Base-by-base conservation (phyloP, 2,797 vertebrate genomes). In the Peromyscus nudipes region DNA sequence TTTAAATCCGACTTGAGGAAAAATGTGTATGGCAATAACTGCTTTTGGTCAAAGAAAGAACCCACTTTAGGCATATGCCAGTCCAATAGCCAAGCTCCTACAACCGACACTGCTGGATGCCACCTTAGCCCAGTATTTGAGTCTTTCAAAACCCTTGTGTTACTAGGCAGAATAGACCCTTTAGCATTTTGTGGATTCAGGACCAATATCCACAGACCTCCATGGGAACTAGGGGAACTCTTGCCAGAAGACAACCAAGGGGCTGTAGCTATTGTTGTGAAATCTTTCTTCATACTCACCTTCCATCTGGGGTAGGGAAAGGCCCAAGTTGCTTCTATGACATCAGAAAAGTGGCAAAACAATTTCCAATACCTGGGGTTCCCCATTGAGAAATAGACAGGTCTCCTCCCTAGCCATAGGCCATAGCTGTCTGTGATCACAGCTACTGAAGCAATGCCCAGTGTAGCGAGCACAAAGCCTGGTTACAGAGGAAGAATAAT, bases 101-200 rank as follows among this genome's bases (percentile, higher is more conserved):
- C 25, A 60, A 23, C 4, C 57, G 31, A 6, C 0, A 10, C 1
- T 49, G 49, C 0, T 12, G 8, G 7, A 29, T 10, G 1, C 4
- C 8, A 49, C 49, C 12, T 64, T 40, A 77, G 16, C 2, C 37
- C 29, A 60, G 23, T 34, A 29, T 19, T 27, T 77, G 12, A 25
- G 13, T 31, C 6, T 34, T 10, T 37, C 12, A 62, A 64, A 77
- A 10, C 2, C 21, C 5, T 89, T 9, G 25, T 4, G 19, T 40
- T 40, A 67, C 49, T 60, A 4, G 6, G 11, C 29, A 57, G 21
- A 5, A n/a, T 0, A 57, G 21, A 17, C 34, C 6, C 14, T 16
- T 79, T 55, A 71, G 6, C 3, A 2, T 79, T 64, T 55, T 81
- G 31, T 21, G 46, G 62, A 52, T 19, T n/a, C 4, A 46, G 10